Percentiles rank a stretch among this genome's conserved stretches.
These are phyloP conservation scores for Drosophila virilis DNA, from an alignment of 1,140 invertebrate genomes.

Conservation along the genomic window DNA sequence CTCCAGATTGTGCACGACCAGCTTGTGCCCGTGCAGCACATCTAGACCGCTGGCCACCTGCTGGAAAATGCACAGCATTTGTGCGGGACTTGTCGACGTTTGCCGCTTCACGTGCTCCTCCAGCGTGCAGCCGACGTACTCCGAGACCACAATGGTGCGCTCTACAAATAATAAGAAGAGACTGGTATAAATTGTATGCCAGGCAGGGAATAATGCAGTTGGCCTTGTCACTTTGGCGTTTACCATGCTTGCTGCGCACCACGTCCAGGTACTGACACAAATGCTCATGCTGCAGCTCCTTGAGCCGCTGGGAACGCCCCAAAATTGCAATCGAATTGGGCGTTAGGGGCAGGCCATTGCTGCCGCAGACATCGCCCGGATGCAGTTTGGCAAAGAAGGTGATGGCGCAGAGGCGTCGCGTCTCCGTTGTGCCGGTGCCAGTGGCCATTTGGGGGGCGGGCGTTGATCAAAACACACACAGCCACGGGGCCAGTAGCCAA, in stretches of 20 bases:
- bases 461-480: conserved; percentile 2
- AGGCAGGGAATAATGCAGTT: not conserved
- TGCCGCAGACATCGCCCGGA: conserved; percentile 96
- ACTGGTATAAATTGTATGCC: not conserved
- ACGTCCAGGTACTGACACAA: conserved; percentile 96
- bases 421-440: conserved; percentile 36
- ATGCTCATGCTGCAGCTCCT: conserved; percentile 91
- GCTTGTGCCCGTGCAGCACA: conserved; percentile 89
- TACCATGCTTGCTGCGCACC: conserved; percentile 97
- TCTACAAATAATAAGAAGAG: conserved; percentile 86
- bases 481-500: conserved; percentile 40
- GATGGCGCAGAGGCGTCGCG: conserved; percentile 88
- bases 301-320: conserved; percentile 93
- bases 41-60: conserved; percentile 91
- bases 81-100: conserved; percentile 85
- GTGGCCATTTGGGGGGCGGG: conserved; percentile 38
- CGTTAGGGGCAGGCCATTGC: conserved; percentile 97
- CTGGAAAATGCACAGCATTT: conserved; percentile 86
- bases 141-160: conserved; percentile 94
- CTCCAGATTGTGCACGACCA: conserved; percentile 92
- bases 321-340: conserved; percentile 98
- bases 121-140: conserved; percentile 90
- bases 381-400: conserved; percentile 96
- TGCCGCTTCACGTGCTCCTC: conserved; percentile 78
- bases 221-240: conserved; percentile 16